These are phyloP conservation scores for Girardinichthys multiradiatus DNA, from an alignment of 2,113 vertebrate species.

Conservation along the genomic window DNA sequence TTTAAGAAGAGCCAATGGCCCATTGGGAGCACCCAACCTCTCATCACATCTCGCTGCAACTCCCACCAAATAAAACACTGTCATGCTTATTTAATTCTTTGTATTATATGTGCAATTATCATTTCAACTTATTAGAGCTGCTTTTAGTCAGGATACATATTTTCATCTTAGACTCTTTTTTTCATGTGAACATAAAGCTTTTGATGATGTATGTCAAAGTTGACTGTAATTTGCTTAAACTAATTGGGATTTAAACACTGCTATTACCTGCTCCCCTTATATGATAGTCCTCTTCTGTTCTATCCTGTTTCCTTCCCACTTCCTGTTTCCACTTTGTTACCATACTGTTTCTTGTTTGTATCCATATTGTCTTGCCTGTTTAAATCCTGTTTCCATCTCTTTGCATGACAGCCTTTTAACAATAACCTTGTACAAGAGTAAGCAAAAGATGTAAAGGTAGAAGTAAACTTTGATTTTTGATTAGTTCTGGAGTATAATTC, in stretches of 20 bases:
- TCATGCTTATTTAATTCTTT: not conserved
- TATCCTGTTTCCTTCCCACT: not conserved
- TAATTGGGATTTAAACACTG: not conserved
- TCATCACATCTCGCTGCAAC: not conserved
- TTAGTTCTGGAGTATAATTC: not conserved
- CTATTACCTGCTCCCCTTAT: not conserved
- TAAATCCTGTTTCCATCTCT: too few species aligned
- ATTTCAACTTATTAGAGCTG: not conserved
- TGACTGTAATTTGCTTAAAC: not conserved
- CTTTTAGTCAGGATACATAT: not conserved
- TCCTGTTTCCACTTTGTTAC: not conserved
- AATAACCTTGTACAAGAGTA: not conserved
- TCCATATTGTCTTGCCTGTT: too few species aligned
- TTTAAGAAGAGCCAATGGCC: slow-evolving; percentile 3
- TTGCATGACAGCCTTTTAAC: too few species aligned
- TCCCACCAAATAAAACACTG: slow-evolving; percentile 2
- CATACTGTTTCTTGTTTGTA: not conserved
- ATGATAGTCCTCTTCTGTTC: not conserved
- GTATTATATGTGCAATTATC: not conserved
- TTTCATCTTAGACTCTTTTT: not conserved
- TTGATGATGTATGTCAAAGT: not conserved
- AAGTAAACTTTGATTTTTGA: not conserved
- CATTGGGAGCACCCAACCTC: not conserved
- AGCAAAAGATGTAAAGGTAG: not conserved
- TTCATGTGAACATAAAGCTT: not conserved